Evolutionary conservation across 30 jellyfish, hydroid and myxozoan genomes (phyloP), one percentile per base, ranked within the genome.

Genomic region (Aurelia coerulea): DNA sequence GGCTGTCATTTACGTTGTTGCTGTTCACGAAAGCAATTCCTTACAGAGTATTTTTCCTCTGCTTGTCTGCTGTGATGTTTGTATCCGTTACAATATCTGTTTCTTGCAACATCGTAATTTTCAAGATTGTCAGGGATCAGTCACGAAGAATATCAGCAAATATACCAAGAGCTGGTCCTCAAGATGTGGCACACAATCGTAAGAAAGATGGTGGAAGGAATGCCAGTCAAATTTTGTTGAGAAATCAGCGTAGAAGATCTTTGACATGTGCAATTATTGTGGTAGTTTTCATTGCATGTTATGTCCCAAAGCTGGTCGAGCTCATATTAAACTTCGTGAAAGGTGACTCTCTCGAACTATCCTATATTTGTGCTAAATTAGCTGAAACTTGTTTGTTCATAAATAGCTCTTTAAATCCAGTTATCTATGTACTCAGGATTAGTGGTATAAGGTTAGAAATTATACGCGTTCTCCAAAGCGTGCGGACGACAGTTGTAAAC

Each of bases 371-470:
- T 10, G 89, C 78, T 14, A 79, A 79, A 50, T 37, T 49, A 65
- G 16, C 89, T 1, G 68, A 62, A 51, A 64, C 80, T 9, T 49
- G 64, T 13, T 37, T 79, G 13, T 79, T 79, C 46, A 41, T 64
- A 1, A 79, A 79, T 37, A 79, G 89, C 72, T 62, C 89, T 19
- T 12, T 79, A 18, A 79, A 79, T 42, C 89, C 89, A 33, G 65
- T 79, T 5, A 79, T 79, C 4, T 79, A 79, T 29, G 39, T 39
- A 8, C 19, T 37, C 17, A 62, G 89, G n/a, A 17, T 79, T 2
- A 37, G 18, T 1, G 70, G n/a, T 15, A 79, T 79, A 11, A 59
- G 89, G 31, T 33, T 10, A 10, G 80, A 79, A 35, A 73, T 73
- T n/a, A 12, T 73, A 60, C 10, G 53, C 1, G 10, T 42, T 1